Conservation (phyloP, 2,797 vertebrate genomes). For the Cuculus canorus region DNA sequence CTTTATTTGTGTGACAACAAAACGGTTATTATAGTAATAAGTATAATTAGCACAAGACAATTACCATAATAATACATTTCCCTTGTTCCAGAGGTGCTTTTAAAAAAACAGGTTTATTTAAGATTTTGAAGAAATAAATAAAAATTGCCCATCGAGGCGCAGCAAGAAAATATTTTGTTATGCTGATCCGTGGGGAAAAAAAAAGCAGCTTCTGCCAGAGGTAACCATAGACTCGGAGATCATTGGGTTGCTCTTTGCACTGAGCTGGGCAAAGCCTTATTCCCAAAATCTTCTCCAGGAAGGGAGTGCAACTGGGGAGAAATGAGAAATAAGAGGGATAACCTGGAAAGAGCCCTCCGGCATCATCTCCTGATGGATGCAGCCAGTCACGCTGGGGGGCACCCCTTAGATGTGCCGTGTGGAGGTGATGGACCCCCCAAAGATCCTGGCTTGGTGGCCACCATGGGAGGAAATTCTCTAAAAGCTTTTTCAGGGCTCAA, state of each 20-base stretch:
- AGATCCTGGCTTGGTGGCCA: background rate
- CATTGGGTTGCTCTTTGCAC: background rate
- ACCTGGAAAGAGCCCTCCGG: background rate
- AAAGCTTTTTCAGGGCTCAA: accelerated
- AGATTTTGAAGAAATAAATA: slow-evolving; percentile 54
- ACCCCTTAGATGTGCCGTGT: accelerated
- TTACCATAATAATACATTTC: slow-evolving; percentile 83
- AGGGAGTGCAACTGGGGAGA: background rate
- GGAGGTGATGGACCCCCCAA: background rate
- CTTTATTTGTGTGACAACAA: slow-evolving; percentile 82
- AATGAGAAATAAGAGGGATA: background rate
- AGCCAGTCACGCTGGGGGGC: accelerated
- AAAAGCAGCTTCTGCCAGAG: slow-evolving; percentile 25
- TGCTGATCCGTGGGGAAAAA: slow-evolving; percentile 34
- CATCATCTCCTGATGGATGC: accelerated
- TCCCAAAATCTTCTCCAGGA: background rate
- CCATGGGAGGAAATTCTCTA: accelerated
- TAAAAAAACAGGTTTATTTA: slow-evolving; percentile 74
- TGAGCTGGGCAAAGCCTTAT: background rate
- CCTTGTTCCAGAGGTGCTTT: slow-evolving; percentile 70
- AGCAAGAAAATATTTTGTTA: background rate
- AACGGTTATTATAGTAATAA: slow-evolving; percentile 82
- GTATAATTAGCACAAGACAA: slow-evolving; percentile 83
- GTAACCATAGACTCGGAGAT: background rate
- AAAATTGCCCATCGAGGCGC: background rate